A percentile compares a stretch with the other conserved stretches of the same genome.
These are phyloP conservation scores for Lapara coniferarum DNA, from an alignment of 2,888 invertebrate genomes.

Conservation along the genomic window DNA sequence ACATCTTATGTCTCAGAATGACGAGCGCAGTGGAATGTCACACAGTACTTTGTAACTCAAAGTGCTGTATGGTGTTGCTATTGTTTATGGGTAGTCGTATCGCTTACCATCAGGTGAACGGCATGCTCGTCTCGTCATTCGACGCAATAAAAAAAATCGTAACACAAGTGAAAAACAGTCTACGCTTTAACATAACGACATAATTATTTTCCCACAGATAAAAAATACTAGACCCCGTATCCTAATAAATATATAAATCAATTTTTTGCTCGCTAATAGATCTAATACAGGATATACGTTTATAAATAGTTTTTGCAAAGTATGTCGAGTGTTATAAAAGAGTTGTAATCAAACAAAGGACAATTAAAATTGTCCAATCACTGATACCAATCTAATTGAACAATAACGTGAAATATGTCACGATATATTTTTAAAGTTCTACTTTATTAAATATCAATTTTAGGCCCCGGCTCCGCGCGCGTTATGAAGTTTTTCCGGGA, in stretches of 20 bases:
- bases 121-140: no score
- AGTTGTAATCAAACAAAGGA: slow-evolving; percentile 3
- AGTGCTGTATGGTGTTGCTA: no score
- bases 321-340: not conserved
- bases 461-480: no score
- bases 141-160: no score
- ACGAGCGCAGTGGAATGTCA: no score
- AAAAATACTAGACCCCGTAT: not conserved
- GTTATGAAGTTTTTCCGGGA: no score
- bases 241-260: not conserved
- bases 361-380: slow-evolving; percentile 19
- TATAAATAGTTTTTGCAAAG: not conserved
- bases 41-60: no score
- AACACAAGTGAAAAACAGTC: not conserved
- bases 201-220: not conserved
- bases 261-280: slow-evolving; percentile 5
- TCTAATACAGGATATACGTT: slow-evolving; percentile 10
- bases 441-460: not conserved
- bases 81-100: no score
- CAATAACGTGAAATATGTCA: slow-evolving; percentile 15
- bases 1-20: no score
- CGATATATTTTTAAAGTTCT: slow-evolving; percentile 16
- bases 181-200: not conserved
- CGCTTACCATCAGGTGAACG: no score
- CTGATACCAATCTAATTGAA: not conserved